Conservation (phyloP, 2,797 vertebrate genomes). For the Distichodus sexfasciatus region DNA sequence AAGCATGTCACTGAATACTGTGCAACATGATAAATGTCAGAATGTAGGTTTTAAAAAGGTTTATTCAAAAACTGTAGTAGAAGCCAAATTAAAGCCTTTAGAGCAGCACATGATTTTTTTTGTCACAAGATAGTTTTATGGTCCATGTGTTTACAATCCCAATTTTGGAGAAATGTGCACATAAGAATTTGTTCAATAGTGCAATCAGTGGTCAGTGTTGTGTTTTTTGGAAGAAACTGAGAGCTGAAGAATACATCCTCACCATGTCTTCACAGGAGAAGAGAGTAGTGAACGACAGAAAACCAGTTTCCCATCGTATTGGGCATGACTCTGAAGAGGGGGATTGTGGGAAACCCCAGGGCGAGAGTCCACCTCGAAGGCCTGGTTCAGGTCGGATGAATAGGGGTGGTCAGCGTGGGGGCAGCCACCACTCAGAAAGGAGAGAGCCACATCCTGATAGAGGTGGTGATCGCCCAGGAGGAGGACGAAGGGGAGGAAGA, state of each 20-base stretch:
- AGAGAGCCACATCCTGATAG: constrained; percentile 44
- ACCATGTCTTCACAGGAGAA: constrained; percentile 72
- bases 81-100: no score
- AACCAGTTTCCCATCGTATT: constrained; percentile 48
- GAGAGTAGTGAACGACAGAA: constrained; percentile 74
- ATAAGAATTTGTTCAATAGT: no score
- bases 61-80: no score
- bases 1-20: constrained; percentile 5
- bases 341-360: constrained; percentile 5
- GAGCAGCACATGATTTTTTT: no score
- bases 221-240: neutral
- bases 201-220: neutral
- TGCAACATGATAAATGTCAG: neutral
- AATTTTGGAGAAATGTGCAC: no score
- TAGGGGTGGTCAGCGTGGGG: constrained; percentile 61
- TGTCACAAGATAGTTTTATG: no score
- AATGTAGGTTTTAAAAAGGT: no score
- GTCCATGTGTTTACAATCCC: no score
- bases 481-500: constrained; percentile 32
- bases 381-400: constrained; percentile 58
- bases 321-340: constrained; percentile 60
- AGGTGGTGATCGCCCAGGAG: constrained; percentile 29
- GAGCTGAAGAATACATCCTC: no score
- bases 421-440: constrained; percentile 42
- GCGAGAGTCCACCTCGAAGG: constrained; percentile 59